Percentiles rank a stretch among this genome's conserved stretches.
These are phyloP conservation scores for Diachrysia chrysitis DNA, from an alignment of 2,888 invertebrate genomes.

Conservation along the genomic window DNA sequence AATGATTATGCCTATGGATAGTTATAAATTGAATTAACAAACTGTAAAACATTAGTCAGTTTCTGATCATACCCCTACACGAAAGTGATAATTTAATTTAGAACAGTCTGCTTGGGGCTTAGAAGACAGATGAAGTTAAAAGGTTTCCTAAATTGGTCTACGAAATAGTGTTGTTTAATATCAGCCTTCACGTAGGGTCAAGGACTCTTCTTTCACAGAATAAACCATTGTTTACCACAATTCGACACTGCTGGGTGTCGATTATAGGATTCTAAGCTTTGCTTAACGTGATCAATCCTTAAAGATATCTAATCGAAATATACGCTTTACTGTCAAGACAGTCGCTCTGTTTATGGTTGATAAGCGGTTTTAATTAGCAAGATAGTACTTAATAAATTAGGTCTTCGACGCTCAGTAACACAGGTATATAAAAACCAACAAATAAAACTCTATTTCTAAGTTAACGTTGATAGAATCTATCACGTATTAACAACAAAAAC, in stretches of 20 bases:
- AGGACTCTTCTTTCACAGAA: background rate
- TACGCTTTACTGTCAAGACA: background rate
- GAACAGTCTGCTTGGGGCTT: background rate
- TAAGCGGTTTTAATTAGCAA: background rate
- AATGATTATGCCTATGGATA: too few species aligned
- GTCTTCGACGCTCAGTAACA: background rate
- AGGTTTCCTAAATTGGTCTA: background rate
- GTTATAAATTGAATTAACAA: background rate
- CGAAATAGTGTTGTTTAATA: background rate
- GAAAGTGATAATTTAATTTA: constrained; percentile 38
- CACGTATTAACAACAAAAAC: constrained; percentile 23
- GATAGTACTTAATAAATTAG: background rate
- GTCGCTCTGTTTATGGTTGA: background rate
- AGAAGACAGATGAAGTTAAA: background rate
- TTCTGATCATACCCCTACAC: background rate
- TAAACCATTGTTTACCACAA: background rate
- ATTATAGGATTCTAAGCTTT: too few species aligned
- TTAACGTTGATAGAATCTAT: constrained; percentile 21
- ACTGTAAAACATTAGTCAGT: background rate
- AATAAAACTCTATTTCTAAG: constrained; percentile 20
- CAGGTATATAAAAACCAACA: background rate
- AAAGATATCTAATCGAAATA: background rate
- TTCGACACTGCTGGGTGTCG: background rate
- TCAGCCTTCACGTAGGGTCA: background rate
- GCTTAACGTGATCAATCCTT: too few species aligned